Conservation (phyloP, 1,140 invertebrate genomes). For the Magallana gigas region DNA sequence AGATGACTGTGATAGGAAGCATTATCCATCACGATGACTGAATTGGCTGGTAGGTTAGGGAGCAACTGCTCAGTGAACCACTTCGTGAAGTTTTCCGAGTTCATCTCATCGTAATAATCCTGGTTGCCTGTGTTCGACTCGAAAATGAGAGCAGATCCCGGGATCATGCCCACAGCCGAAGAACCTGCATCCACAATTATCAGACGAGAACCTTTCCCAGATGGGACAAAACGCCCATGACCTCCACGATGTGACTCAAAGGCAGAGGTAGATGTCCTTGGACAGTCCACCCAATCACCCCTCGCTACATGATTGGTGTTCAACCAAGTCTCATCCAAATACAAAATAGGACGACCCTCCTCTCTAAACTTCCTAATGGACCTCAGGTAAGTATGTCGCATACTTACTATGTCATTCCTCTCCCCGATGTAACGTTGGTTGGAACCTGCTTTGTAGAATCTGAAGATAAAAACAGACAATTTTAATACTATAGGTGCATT, state of each 20-base stretch:
- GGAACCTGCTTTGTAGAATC: no score
- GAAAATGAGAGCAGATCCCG: constrained; percentile 13
- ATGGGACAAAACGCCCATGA: background rate
- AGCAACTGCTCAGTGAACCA: constrained; percentile 38
- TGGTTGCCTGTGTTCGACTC: constrained; percentile 25
- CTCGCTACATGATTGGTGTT: no score
- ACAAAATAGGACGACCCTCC: no score
- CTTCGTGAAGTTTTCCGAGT: background rate
- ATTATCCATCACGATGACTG: constrained; percentile 43
- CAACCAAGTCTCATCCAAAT: no score
- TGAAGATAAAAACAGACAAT: no score
- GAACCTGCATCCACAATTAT: constrained; percentile 42
- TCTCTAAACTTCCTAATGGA: no score
- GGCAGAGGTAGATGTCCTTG: no score
- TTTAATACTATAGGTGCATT: no score
- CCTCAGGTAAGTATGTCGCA: no score
- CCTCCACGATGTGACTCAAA: background rate
- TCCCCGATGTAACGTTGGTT: no score
- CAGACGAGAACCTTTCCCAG: constrained; percentile 14
- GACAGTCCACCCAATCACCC: no score
- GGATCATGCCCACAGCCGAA: constrained; percentile 2
- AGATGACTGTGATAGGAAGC: constrained; percentile 44
- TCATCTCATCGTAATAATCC: constrained; percentile 44
- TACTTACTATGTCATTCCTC: no score
- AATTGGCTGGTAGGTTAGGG: constrained; percentile 1